Evolutionary conservation across 2,797 vertebrate genomes (phyloP).

Genomic region (Sorex maritimensis): DNA sequence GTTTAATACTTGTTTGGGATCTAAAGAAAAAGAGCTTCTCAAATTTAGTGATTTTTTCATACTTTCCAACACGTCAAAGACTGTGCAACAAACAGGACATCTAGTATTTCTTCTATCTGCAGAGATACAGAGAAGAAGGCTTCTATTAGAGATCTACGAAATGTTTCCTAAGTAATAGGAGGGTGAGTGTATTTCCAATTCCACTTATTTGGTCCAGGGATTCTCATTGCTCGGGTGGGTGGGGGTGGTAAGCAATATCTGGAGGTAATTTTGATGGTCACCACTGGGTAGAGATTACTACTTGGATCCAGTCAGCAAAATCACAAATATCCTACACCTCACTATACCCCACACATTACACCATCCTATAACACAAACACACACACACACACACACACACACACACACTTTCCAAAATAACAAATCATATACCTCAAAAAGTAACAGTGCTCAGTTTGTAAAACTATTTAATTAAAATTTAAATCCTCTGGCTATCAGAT

Average conservation of each 20-base stretch:
- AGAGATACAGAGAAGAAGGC: background rate
- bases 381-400: background rate
- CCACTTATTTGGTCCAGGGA: background rate
- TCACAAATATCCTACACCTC: background rate
- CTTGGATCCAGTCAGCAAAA: background rate
- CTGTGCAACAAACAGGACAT: background rate
- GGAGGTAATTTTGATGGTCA: background rate
- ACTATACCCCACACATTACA: too few relatives aligned
- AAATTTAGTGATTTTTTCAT: background rate
- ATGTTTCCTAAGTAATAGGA: background rate
- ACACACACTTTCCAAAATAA: background rate
- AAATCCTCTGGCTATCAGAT: background rate
- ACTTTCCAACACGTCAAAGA: constrained; percentile 27
- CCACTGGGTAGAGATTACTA: background rate
- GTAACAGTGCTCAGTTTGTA: background rate
- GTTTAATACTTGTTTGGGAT: background rate
- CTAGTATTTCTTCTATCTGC: background rate
- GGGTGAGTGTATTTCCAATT: background rate
- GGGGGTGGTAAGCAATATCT: background rate
- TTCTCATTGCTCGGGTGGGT: background rate
- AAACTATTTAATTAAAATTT: constrained; percentile 26
- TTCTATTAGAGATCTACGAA: constrained; percentile 1
- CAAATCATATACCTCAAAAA: background rate
- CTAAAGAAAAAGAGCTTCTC: constrained; percentile 9
- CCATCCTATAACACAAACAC: too few relatives aligned